Base-by-base conservation (phyloP, 1,140 invertebrate genomes). In the Helicoverpa zea region DNA sequence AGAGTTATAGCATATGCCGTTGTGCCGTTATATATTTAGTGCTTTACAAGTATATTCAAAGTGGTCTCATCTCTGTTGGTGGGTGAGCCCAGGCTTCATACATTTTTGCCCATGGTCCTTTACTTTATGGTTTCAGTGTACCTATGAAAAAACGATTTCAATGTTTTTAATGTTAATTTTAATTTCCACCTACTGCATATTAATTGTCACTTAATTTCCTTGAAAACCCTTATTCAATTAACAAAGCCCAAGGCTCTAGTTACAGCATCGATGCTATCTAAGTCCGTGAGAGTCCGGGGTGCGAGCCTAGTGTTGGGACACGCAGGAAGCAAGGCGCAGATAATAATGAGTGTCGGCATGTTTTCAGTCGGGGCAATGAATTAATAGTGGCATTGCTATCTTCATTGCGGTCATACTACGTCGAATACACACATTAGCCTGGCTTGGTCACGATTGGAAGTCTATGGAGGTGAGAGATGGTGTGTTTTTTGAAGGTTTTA, bases 311-410 rank as follows among this genome's bases (percentile, higher is more conserved):
- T 79, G 12, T 70, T 72, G 58, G 72, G 76, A 83, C 76, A 83
- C 87, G 81, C 85, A 86, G 86, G 89, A 87, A 88, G 84, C 84
- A 75, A 29, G 49, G 47, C 68, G 49, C 54, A 83, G 89, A 90
- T 90, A 89, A 90, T 90, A 89, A 88, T 88, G 84, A 86, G 85
- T 84, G 82, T 84, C 84, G 85, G 81, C 84, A 49, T 88, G 88
- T 89, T 76, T 77, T 49, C 29, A 72, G 83, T 82, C 76, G 70
- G 16, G 35, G 87, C 87, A 90, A 91, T 92, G 91, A 94, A 92
- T 92, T 90, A 92, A 90, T 91, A 90, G 87, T 87, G 88, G 80
- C 86, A 85, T 85, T 88, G 84, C 85, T 90, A 90, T 91, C 91
- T 92, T 88, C 87, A 88, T 89, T 89, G 89, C 87, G 83, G 86